Evolutionary conservation across 2,113 vertebrate species (phyloP).

Genomic region (Gymnorhina tibicen): DNA sequence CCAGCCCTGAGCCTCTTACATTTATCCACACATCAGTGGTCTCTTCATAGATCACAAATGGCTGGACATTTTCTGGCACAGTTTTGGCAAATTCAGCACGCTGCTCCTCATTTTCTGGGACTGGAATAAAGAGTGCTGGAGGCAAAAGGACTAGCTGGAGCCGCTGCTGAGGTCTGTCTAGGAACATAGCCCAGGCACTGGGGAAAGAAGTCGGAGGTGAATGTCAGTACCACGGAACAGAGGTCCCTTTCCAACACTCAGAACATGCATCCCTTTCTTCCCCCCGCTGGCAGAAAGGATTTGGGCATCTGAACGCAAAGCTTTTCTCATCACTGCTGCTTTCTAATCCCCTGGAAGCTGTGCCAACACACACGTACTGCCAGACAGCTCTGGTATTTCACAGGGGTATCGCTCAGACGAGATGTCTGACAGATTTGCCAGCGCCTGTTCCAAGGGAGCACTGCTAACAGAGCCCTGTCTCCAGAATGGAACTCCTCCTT

Average conservation of each 20-base stretch:
- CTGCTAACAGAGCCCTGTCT: background rate
- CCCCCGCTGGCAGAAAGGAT: background rate
- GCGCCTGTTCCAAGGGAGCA: background rate
- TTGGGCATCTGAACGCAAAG: slow-evolving; percentile 44
- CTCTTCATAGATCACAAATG: slow-evolving; percentile 91
- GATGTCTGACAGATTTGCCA: background rate
- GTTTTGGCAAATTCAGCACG: slow-evolving; percentile 81
- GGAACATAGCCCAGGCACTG: slow-evolving; percentile 93
- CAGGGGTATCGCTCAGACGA: background rate
- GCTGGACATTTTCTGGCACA: slow-evolving; percentile 81
- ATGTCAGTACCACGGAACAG: background rate
- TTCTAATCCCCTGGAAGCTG: slow-evolving; percentile 16
- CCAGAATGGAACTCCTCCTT: background rate
- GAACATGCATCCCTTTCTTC: background rate
- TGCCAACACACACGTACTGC: background rate
- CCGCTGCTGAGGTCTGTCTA: slow-evolving; percentile 91
- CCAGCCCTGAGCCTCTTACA: slow-evolving; percentile 62
- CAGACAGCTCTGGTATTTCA: slow-evolving; percentile 21
- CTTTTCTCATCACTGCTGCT: background rate
- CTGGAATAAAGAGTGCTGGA: slow-evolving; percentile 85
- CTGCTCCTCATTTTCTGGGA: slow-evolving; percentile 78
- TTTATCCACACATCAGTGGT: slow-evolving; percentile 96
- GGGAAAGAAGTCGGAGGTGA: background rate
- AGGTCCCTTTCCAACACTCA: background rate
- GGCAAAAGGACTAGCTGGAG: slow-evolving; percentile 90